Evolutionary conservation across 2,888 invertebrate species (phyloP).

Genomic region (Calliphora vomitoria): DNA sequence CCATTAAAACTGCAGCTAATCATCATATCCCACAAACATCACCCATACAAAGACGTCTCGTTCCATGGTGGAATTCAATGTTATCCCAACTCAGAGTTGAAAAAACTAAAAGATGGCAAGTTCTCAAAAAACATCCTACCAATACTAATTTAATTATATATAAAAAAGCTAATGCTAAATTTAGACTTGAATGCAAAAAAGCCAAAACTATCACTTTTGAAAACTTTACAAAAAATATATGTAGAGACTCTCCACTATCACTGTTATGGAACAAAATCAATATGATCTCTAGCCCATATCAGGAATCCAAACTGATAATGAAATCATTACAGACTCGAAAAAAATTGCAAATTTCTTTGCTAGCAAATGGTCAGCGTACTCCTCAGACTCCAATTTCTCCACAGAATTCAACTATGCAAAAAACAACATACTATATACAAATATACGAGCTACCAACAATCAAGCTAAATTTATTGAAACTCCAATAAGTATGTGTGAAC

Average conservation of each 20-base stretch:
- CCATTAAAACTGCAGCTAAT: not conserved
- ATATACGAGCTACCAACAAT: not conserved
- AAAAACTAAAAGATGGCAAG: not conserved
- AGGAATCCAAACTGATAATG: not conserved
- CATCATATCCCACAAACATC: not conserved
- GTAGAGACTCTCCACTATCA: not conserved
- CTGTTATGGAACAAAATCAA: not conserved
- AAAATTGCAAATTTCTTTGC: not conserved
- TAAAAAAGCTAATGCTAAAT: not conserved
- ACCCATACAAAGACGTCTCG: not conserved
- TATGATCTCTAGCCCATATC: not conserved
- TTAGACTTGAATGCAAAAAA: not conserved
- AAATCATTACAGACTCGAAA: not conserved
- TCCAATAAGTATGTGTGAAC: no score
- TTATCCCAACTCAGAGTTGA: not conserved
- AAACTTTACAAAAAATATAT: not conserved
- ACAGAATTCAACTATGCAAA: not conserved
- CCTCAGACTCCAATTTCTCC: not conserved
- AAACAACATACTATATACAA: not conserved
- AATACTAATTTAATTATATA: not conserved
- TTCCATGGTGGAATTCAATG: conserved; percentile 3
- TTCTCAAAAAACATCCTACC: not conserved
- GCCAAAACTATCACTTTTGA: not conserved
- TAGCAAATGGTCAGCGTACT: not conserved
- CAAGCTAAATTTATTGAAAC: not conserved